phyloP scores from a whole-genome alignment of 2,888 invertebrate species.

The Dichetophora obliterata region DNA sequence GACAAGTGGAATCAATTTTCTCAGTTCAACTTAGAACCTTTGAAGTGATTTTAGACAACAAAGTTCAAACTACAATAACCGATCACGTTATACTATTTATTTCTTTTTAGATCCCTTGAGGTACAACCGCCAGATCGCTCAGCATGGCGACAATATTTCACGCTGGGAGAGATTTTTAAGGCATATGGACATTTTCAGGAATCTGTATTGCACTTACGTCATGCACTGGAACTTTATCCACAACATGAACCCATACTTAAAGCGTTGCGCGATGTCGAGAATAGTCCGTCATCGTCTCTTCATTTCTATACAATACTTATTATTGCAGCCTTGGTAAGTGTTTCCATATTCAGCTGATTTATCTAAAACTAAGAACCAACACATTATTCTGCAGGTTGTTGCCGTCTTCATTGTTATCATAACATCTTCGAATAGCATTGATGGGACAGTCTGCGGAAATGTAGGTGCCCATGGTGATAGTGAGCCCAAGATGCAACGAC shows the following conservation, averaged over 20 bases:
- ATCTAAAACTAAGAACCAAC: slow-evolving; percentile 16
- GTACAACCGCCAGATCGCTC: slow-evolving; percentile 87
- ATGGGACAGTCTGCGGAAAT: slow-evolving; percentile 53
- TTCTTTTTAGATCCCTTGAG: slow-evolving; percentile 75
- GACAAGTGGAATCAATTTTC: too few relatives aligned
- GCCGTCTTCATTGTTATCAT: slow-evolving; percentile 87
- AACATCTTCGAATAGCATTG: slow-evolving; percentile 76
- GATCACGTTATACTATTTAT: too few relatives aligned
- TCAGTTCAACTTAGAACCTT: too few relatives aligned
- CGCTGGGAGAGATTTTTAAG: slow-evolving; percentile 91
- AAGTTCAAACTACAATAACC: too few relatives aligned
- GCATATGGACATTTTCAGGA: slow-evolving; percentile 92
- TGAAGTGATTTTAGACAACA: too few relatives aligned
- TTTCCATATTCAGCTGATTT: neutral
- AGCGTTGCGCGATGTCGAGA: slow-evolving; percentile 86
- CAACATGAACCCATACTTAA: slow-evolving; percentile 86
- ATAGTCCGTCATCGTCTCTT: slow-evolving; percentile 83
- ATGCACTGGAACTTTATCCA: slow-evolving; percentile 86
- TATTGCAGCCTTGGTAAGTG: slow-evolving; percentile 84
- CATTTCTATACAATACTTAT: slow-evolving; percentile 89
- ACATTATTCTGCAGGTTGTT: slow-evolving; percentile 73
- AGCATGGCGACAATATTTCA: slow-evolving; percentile 93
- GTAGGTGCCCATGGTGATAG: slow-evolving; percentile 66
- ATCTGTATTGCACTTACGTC: slow-evolving; percentile 85
- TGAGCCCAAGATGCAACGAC: slow-evolving; percentile 81